Evolutionary conservation across 2,113 vertebrate genomes (phyloP).

Genomic region (Clarias batrachus): DNA sequence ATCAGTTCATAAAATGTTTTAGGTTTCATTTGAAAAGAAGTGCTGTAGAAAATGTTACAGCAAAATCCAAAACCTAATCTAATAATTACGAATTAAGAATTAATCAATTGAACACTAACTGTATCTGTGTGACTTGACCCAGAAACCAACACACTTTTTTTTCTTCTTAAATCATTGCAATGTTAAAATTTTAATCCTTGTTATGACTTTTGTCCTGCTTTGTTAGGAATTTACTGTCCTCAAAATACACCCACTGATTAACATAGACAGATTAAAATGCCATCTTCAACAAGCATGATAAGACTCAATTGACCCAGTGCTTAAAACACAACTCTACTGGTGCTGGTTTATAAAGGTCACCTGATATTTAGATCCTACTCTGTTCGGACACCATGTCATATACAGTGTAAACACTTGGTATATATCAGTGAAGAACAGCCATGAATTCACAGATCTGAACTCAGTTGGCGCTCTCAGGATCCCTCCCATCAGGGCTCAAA

Average conservation of each 20-base stretch:
- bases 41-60: not conserved
- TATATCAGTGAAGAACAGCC: not conserved
- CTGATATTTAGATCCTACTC: not conserved
- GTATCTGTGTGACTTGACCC: not conserved
- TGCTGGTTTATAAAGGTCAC: not conserved
- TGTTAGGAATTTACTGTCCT: conserved; percentile 43
- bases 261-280: conserved; percentile 3
- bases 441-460: conserved; percentile 2
- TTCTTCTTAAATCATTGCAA: not conserved
- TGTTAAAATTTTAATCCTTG: conserved; percentile 15
- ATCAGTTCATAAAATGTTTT: not conserved
- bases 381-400: not conserved
- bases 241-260: conserved; percentile 44
- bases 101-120: not conserved
- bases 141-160: not conserved
- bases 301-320: not conserved
- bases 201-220: conserved; percentile 30
- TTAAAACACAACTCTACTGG: not conserved
- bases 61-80: not conserved
- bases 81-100: not conserved
- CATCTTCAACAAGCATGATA: conserved; percentile 1
- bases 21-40: not conserved
- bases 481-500: conserved; percentile 44
- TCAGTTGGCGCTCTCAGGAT: conserved; percentile 45
- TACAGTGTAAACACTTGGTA: not conserved